A percentile compares a stretch with the other conserved stretches of the same genome.
These are phyloP conservation scores for Calephelis nemesis DNA, from an alignment of 1,140 invertebrate species.

Conservation along the genomic window DNA sequence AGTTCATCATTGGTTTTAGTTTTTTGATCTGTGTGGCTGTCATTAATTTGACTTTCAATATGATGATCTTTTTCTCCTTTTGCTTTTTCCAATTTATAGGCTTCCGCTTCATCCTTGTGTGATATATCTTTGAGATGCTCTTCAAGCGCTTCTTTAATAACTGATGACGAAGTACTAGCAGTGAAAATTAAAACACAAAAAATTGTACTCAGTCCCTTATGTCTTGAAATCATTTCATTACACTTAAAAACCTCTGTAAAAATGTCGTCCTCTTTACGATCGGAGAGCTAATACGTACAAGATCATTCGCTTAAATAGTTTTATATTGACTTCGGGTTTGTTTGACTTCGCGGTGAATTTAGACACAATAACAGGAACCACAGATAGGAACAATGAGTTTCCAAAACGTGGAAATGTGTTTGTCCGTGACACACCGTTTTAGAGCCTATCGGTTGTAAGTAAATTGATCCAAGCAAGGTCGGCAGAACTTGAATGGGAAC, in stretches of 20 bases:
- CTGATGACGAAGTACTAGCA: slow-evolving; percentile 50
- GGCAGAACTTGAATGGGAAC: slow-evolving; percentile 40
- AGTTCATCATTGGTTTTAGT: slow-evolving; percentile 69
- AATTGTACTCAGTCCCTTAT: slow-evolving; percentile 40
- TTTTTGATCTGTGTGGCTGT: slow-evolving; percentile 68
- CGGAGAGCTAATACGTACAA: slow-evolving; percentile 41
- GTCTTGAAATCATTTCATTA: slow-evolving; percentile 59
- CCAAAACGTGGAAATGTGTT: slow-evolving; percentile 33
- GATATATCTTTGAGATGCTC: slow-evolving; percentile 69
- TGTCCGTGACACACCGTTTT: slow-evolving; percentile 66
- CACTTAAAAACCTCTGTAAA: slow-evolving; percentile 25
- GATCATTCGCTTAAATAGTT: slow-evolving; percentile 48
- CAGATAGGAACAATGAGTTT: slow-evolving; percentile 62
- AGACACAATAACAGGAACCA: slow-evolving; percentile 76
- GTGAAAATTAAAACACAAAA: slow-evolving; percentile 48
- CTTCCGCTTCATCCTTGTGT: slow-evolving; percentile 62
- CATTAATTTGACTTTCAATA: slow-evolving; percentile 61
- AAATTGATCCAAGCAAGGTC: slow-evolving; percentile 49
- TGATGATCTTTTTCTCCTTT: slow-evolving; percentile 72
- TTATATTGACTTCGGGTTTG: slow-evolving; percentile 66
- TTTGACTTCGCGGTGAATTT: slow-evolving; percentile 72
- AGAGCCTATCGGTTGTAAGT: slow-evolving; percentile 41
- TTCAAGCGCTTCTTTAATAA: slow-evolving; percentile 61
- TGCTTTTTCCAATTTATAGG: slow-evolving; percentile 63
- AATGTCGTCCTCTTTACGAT: slow-evolving; percentile 27